Percentiles rank a stretch among this genome's conserved stretches.
Evolutionary conservation across 1,140 invertebrate species (phyloP).

Genomic region (Andrena cerasifolii): DNA sequence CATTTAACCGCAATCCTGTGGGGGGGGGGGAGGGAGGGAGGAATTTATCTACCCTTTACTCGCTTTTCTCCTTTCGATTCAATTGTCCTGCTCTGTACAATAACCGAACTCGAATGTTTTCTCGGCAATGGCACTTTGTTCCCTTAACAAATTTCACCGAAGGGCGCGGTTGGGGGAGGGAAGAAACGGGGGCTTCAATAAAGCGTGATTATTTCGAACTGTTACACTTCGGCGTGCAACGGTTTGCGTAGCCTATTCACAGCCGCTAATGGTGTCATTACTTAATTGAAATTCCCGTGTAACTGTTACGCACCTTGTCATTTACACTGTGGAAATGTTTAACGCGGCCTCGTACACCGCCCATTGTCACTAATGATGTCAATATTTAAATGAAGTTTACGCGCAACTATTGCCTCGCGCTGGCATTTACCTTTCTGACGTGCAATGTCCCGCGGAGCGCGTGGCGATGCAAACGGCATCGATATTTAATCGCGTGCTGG

Average conservation of each 20-base stretch:
- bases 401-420: slow-evolving; percentile 38
- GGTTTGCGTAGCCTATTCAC: background rate
- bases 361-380: slow-evolving; percentile 46
- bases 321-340: slow-evolving; percentile 46
- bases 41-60: slow-evolving; percentile 44
- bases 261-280: slow-evolving; percentile 14
- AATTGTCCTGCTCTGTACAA: slow-evolving; percentile 26
- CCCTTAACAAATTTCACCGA: slow-evolving; percentile 27
- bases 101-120: slow-evolving; percentile 35
- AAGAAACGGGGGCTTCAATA: background rate
- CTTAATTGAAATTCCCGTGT: slow-evolving; percentile 22
- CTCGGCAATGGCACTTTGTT: slow-evolving; percentile 37
- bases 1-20: slow-evolving; percentile 30
- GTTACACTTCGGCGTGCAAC: slow-evolving; percentile 30
- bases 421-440: slow-evolving; percentile 30
- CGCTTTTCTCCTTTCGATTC: slow-evolving; percentile 24
- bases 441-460: background rate
- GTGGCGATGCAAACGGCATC: slow-evolving; percentile 10
- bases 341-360: background rate
- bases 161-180: background rate
- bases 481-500: slow-evolving; percentile 42
- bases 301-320: slow-evolving; percentile 27
- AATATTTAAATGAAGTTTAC: slow-evolving; percentile 52
- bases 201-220: slow-evolving; percentile 28
- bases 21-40: slow-evolving; percentile 8